Percentiles rank a stretch among this genome's conserved stretches.
Evolutionary conservation across 2,113 vertebrate species (phyloP).

Genomic region (Regulus satrapa): DNA sequence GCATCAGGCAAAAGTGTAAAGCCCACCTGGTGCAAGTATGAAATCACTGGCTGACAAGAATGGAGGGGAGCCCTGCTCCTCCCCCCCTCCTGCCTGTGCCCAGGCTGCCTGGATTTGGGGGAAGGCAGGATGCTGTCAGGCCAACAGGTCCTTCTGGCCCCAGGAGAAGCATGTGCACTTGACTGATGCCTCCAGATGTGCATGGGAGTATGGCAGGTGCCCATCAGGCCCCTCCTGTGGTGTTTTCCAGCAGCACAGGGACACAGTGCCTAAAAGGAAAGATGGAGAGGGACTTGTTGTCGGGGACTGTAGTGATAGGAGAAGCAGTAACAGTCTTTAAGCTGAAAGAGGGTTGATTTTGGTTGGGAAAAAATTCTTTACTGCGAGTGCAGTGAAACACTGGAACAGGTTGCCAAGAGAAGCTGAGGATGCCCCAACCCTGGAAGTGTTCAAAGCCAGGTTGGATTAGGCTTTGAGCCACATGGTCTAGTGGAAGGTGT

Average conservation of each 20-base stretch:
- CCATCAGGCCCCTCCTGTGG: not conserved
- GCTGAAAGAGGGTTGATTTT: not conserved
- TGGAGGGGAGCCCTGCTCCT: not conserved
- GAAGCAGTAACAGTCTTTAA: rapidly evolving
- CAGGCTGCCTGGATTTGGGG: not conserved
- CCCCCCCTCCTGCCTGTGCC: not conserved
- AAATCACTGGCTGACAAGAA: not conserved
- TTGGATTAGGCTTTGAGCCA: not conserved
- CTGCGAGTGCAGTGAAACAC: not conserved
- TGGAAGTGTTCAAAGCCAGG: not conserved
- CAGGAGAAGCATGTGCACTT: not conserved
- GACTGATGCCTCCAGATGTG: not conserved
- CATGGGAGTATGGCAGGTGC: not conserved
- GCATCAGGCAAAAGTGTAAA: not conserved
- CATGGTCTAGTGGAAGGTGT: not conserved
- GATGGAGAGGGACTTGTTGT: not conserved
- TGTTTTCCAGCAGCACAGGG: not conserved
- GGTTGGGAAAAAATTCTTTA: not conserved
- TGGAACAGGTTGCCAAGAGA: not conserved
- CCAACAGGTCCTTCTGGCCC: not conserved
- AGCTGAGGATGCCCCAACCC: not conserved
- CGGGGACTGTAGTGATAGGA: not conserved
- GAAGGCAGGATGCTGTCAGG: not conserved
- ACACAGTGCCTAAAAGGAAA: not conserved
- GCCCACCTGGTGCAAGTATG: too few relatives aligned